Evolutionary conservation across 2,113 vertebrate genomes (phyloP), one percentile per base, ranked within the genome.

Genomic region (Heterotilapia buettikoferi): DNA sequence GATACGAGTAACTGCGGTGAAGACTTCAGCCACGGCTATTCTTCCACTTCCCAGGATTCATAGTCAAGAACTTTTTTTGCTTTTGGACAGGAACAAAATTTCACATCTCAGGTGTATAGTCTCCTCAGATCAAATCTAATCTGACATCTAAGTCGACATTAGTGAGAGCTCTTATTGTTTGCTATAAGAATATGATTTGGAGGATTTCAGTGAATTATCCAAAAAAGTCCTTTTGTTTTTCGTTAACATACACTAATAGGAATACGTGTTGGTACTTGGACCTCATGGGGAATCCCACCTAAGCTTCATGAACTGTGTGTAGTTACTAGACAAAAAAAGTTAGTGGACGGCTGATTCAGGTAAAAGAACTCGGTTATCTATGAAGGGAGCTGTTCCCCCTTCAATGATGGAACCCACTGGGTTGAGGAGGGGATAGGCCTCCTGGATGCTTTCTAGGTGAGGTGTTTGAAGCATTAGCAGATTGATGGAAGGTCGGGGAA

Each of bases 371-470:
- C 21, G 54, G 54, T 26, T 57, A 14, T 26, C 54, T 56, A 12
- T 5, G 21, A 56, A 56, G 54, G 54, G 21, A 56, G 54, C 21
- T 7, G 21, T 57, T 26, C 21, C 54, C 24, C 6, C 10, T 66
- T 21, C 21, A 13, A 24, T 24, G 36, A 21, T 21, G 66, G 63
- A 13, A 8, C 2, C 4, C 1, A 0, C 6, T 40, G 13, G 19
- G 36, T 14, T 21, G 4, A 21, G 36, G 33, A 24, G 7, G n/a
- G 1, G 0, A 40, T 21, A 1, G 19, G 36, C 36, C 36, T 71
- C 5, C 66, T 71, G 66, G 38, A 43, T 14, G 1, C 38, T n/a
- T 24, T 3, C n/a, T 71, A 24, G 3, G n/a, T 24, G n/a, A 10
- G 66, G 38, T 43, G 13, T 16, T 45, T 71, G 13, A 43, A 14